Percentiles rank a stretch among this genome's conserved stretches.
Evolutionary conservation across 1,140 invertebrate species (phyloP).

Genomic region (Batillaria attramentaria): DNA sequence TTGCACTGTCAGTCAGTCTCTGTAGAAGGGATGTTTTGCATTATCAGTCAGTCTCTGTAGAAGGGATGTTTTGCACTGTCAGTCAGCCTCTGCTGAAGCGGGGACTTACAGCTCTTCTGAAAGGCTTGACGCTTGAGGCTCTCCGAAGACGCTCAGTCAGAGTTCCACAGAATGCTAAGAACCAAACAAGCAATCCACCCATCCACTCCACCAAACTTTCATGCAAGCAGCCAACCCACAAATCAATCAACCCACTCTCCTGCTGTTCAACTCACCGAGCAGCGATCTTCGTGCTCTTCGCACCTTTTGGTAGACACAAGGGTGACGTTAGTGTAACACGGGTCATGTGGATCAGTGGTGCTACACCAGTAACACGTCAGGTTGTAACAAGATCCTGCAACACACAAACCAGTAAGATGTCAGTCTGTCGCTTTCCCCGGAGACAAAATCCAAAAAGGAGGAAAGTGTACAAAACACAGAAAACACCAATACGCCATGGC

Average conservation of each 20-base stretch:
- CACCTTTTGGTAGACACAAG: neutral
- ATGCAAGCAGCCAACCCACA: neutral
- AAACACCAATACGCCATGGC: too few species aligned
- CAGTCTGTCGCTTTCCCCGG: neutral
- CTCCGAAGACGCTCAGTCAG: neutral
- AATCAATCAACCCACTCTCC: neutral
- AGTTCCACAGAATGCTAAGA: neutral
- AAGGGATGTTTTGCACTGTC: too few species aligned
- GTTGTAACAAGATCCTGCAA: neutral
- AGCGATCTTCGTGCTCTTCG: neutral
- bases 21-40: too few species aligned
- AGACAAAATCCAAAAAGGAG: neutral
- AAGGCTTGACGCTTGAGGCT: neutral
- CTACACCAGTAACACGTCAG: slow-evolving; percentile 8
- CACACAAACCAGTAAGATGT: neutral
- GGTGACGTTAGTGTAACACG: slow-evolving; percentile 5
- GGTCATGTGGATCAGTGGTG: neutral
- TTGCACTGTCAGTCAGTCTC: too few species aligned
- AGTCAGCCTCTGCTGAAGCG: too few species aligned
- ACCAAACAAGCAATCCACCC: neutral
- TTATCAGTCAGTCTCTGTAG: too few species aligned
- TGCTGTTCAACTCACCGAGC: neutral
- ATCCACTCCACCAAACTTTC: neutral
- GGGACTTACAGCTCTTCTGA: too few species aligned
- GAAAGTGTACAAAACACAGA: neutral